Base-by-base conservation (phyloP, 1,140 invertebrate species). In the Pogonomyrmex barbatus region DNA sequence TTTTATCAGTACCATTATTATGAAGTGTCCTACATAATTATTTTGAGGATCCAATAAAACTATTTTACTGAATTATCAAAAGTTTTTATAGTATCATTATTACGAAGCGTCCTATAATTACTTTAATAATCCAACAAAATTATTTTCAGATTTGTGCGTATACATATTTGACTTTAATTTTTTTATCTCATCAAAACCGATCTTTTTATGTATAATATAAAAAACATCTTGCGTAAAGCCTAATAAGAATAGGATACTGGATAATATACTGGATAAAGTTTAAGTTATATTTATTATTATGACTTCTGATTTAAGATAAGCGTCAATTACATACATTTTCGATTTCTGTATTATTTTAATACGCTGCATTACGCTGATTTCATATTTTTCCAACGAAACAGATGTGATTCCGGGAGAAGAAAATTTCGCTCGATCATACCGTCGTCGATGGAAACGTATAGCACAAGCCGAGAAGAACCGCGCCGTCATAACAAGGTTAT, bases 401-500 rank as follows among this genome's bases (percentile, higher is more conserved):
- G 6, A 56, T 30, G 30, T 0, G 2, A 60, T 71, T 54, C 4
- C n/a, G 17, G 39, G 17, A 73, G 24, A 24, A 24, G 24, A 73
- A 50, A 85, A 56, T 77, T n/a, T 77, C 58, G 12, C n/a, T n/a
- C 73, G 36, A 85, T 42, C 67, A 42, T 8, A 58, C 33, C 42
- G 36, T 17, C 50, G 30, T 62, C 54, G 14, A 79, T 58, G 86
- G 62, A 62, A 70, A 86, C 50, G 39, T 65, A 42, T 76, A 24
- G 47, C 36, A 45, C 65, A 77, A 58, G 42, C 30, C 4, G 71
- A 77, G 71, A 42, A 77, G 47, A 85, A 39, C 58, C 47, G 39
- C 5, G 47, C 82, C 24, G 73, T 85, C 70, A 88, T 73, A 60
- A 76, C 71, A 83, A 78, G 65, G 82, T 88, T 88, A 88, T 89